Percentiles rank a stretch among this genome's conserved stretches.
These are phyloP conservation scores for Petaurus breviceps DNA, from an alignment of 2,113 vertebrate species.

Conservation along the genomic window DNA sequence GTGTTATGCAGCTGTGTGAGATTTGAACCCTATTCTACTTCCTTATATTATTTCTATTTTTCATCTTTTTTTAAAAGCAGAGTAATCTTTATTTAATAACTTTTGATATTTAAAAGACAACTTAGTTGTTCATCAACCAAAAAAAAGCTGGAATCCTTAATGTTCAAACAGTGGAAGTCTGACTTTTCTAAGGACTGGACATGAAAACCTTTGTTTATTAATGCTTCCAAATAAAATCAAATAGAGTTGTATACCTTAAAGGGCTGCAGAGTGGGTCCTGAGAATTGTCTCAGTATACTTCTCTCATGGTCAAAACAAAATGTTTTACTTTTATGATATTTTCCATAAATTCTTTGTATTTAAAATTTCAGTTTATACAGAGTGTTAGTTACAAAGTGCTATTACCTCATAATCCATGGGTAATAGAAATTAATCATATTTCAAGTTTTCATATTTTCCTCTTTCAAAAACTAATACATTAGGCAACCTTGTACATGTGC, in stretches of 20 bases:
- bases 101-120: constrained; percentile 83
- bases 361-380: constrained; percentile 74
- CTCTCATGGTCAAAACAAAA: constrained; percentile 65
- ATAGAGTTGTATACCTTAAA: not conserved
- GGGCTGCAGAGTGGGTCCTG: constrained; percentile 57
- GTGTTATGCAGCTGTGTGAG: no score
- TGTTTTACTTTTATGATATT: constrained; percentile 14
- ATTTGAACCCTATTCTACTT: no score
- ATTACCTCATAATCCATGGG: constrained; percentile 67
- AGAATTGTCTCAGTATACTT: constrained; percentile 71
- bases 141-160: constrained; percentile 65
- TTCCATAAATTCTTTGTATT: constrained; percentile 56
- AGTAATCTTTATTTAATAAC: constrained; percentile 84
- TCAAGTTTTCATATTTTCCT: constrained; percentile 51
- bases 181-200: constrained; percentile 55
- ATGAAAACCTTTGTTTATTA: constrained; percentile 40
- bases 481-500: not conserved
- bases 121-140: constrained; percentile 65
- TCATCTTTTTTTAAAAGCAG: constrained; percentile 66
- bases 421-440: constrained; percentile 67
- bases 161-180: constrained; percentile 69
- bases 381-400: constrained; percentile 65
- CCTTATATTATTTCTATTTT: no score
- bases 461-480: constrained; percentile 28
- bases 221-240: not conserved